Evolutionary conservation across 1,140 invertebrate species (phyloP).

Genomic region (Pentalonia nigronervosa): DNA sequence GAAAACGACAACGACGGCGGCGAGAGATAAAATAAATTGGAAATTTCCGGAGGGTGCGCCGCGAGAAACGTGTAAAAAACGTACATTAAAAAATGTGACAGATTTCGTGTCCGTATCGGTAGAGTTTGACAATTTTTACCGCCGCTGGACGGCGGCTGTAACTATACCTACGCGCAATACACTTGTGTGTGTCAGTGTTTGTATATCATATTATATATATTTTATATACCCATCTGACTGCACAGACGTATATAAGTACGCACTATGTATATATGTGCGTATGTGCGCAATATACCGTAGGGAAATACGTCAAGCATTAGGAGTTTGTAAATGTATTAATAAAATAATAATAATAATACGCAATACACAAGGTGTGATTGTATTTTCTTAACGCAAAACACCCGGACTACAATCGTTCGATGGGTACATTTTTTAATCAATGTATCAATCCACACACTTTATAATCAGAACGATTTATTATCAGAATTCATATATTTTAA

Average conservation of each 20-base stretch:
- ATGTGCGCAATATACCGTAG: neutral
- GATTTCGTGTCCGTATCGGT: neutral
- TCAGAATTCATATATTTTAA: neutral
- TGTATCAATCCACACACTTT: neutral
- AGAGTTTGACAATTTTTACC: conserved; percentile 17
- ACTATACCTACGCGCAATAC: neutral
- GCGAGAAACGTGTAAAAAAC: neutral
- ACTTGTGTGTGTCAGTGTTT: neutral
- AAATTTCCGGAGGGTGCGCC: neutral
- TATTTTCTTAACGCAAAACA: neutral
- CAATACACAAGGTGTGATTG: neutral
- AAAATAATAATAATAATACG: neutral
- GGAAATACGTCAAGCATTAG: neutral
- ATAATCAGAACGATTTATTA: neutral
- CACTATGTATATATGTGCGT: neutral
- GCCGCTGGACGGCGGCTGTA: neutral
- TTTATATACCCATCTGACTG: neutral
- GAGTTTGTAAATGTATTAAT: neutral
- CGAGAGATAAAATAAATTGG: conserved; percentile 35
- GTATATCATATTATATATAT: neutral
- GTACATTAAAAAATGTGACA: conserved; percentile 12
- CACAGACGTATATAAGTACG: neutral
- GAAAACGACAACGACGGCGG: neutral
- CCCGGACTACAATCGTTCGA: neutral
- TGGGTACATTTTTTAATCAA: neutral